phyloP scores from a whole-genome alignment of 2,888 invertebrate species.

The Pegoplata infirma region DNA sequence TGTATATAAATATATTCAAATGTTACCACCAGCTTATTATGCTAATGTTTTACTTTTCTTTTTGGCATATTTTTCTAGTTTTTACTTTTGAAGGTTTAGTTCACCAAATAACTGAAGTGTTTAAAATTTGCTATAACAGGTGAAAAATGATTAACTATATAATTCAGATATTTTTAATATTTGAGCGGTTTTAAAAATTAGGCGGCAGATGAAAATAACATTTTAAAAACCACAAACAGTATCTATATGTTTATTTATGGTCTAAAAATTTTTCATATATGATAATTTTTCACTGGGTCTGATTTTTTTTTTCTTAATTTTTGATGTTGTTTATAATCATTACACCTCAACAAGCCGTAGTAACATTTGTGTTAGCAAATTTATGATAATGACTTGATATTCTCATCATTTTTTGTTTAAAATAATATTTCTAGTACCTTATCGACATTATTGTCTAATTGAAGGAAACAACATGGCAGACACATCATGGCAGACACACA shows the following conservation, averaged over 20 bases:
- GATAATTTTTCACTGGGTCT: too few relatives aligned
- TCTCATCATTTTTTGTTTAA: not conserved
- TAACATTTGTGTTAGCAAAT: conserved; percentile 8
- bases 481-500: not conserved
- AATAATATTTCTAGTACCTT: not conserved
- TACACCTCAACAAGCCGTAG: not conserved
- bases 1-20: too few relatives aligned
- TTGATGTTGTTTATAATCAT: too few relatives aligned
- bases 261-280: too few relatives aligned
- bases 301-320: too few relatives aligned
- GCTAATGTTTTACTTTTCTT: conserved; percentile 17
- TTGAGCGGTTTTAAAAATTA: too few relatives aligned
- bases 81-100: conserved; percentile 30
- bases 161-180: too few relatives aligned
- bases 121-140: too few relatives aligned
- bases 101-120: conserved; percentile 1
- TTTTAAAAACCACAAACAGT: too few relatives aligned
- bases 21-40: conserved; percentile 23
- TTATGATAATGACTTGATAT: conserved; percentile 15
- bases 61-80: not conserved
- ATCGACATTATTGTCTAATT: not conserved
- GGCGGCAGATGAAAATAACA: too few relatives aligned
- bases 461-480: not conserved
- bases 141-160: too few relatives aligned
- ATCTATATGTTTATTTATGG: too few relatives aligned